A percentile compares a stretch with the other conserved stretches of the same genome.
Conservation (phyloP, 2,113 vertebrate genomes). For the Periophthalmodon schlosseri region DNA sequence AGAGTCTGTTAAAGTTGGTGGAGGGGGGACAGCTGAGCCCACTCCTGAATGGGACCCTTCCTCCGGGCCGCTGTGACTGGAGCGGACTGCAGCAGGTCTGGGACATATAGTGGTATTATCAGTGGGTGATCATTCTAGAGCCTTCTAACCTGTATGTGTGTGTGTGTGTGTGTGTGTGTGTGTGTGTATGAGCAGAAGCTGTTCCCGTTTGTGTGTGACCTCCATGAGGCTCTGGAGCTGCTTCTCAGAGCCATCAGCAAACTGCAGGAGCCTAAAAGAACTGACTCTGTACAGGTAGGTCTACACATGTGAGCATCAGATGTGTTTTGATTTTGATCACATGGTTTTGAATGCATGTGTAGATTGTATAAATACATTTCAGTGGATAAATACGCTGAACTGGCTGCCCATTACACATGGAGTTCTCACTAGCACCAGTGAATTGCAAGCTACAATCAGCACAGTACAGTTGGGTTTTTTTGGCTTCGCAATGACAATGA, state of each 20-base stretch:
- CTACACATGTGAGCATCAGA: no score
- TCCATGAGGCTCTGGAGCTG: conserved; percentile 75
- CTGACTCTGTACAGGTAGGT: conserved; percentile 79
- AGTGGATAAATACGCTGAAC: no score
- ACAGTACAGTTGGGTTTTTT: no score
- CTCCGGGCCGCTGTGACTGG: conserved; percentile 87
- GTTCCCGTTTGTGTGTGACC: conserved; percentile 81
- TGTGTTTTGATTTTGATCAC: no score
- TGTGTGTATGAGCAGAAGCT: conserved; percentile 78
- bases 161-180: neutral
- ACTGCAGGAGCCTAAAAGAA: conserved; percentile 64
- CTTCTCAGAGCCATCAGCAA: conserved; percentile 81
- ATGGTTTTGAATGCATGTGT: no score
- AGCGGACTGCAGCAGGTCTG: conserved; percentile 89
- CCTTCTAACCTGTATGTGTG: neutral
- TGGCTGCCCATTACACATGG: no score
- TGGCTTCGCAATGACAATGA: no score
- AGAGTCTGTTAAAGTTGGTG: conserved; percentile 81
- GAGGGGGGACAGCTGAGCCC: conserved; percentile 83
- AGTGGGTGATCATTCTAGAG: neutral
- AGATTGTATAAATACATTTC: no score
- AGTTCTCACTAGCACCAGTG: no score
- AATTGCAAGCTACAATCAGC: no score
- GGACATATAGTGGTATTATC: neutral
- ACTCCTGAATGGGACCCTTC: conserved; percentile 81